These are phyloP conservation scores for Varanus salvator DNA, from an alignment of 2,113 vertebrate species.

Conservation along the genomic window DNA sequence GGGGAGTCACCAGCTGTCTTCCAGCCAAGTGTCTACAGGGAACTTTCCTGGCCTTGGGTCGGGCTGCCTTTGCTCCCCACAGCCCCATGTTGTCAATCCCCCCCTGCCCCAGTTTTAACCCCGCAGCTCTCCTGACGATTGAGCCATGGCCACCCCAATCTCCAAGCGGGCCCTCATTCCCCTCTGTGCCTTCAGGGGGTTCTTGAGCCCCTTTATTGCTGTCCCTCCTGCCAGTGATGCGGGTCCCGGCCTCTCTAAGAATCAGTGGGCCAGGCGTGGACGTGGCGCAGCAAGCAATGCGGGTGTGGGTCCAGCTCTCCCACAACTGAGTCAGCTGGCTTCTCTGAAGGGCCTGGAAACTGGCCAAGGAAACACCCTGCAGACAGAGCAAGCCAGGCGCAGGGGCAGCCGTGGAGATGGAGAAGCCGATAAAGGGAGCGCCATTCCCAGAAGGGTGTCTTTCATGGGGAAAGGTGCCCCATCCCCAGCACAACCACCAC, in stretches of 20 bases:
- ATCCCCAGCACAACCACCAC: no score
- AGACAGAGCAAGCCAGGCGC: neutral
- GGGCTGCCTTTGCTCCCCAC: neutral
- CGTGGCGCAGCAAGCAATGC: rapidly evolving
- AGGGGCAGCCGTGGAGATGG: neutral
- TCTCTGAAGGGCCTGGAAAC: neutral
- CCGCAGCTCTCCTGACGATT: neutral
- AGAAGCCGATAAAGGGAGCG: neutral
- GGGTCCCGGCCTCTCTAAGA: neutral
- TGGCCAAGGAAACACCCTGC: conserved; percentile 19
- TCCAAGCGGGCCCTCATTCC: neutral
- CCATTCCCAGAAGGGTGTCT: neutral
- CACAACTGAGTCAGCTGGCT: neutral
- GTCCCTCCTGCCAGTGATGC: no score
- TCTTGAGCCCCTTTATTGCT: neutral
- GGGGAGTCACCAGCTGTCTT: neutral
- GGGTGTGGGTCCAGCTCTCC: neutral
- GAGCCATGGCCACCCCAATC: neutral
- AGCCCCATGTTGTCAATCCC: neutral
- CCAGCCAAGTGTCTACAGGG: neutral
- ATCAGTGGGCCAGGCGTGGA: neutral
- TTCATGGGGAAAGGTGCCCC: neutral
- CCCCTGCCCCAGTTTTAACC: neutral
- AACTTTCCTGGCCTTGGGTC: neutral
- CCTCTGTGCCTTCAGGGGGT: neutral